phyloP scores from a whole-genome alignment of 2,797 vertebrate genomes.

The Aplochiton taeniatus region DNA sequence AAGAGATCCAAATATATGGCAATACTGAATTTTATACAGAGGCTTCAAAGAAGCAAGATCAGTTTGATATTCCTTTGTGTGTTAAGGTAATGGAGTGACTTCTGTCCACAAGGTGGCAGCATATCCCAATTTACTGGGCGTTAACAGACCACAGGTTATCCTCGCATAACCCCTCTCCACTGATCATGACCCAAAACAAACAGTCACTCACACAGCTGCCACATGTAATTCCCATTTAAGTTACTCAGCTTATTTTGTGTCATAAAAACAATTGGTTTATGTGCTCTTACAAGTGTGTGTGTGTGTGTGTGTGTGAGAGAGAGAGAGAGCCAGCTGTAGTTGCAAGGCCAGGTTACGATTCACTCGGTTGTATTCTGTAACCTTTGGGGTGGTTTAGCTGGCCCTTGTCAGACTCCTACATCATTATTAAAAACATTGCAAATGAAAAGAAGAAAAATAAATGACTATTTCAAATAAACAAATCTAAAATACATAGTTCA shows the following conservation, averaged over 20 bases:
- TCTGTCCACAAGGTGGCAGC: slow-evolving; percentile 51
- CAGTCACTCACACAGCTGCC: slow-evolving; percentile 28
- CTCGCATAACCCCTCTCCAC: slow-evolving; percentile 48
- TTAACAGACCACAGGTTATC: neutral
- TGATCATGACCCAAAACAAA: slow-evolving; percentile 54
- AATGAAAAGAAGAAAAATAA: too few relatives aligned
- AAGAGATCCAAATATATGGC: too few relatives aligned
- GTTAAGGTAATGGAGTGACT: neutral
- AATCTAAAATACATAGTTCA: too few relatives aligned
- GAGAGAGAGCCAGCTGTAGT: slow-evolving; percentile 59
- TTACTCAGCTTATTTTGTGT: too few relatives aligned
- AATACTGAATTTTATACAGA: too few relatives aligned
- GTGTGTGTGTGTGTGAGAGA: slow-evolving; percentile 24
- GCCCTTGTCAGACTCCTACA: slow-evolving; percentile 20
- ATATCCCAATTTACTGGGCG: slow-evolving; percentile 23
- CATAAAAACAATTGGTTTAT: neutral
- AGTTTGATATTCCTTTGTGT: neutral
- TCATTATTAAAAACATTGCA: neutral
- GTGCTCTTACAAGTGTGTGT: slow-evolving; percentile 15
- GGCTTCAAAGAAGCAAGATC: too few relatives aligned
- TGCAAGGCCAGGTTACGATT: slow-evolving; percentile 56
- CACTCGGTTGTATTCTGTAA: slow-evolving; percentile 54
- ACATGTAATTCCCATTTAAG: slow-evolving; percentile 20
- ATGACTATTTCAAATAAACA: too few relatives aligned
- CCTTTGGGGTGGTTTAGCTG: slow-evolving; percentile 45